Evolutionary conservation across 2,888 invertebrate genomes (phyloP).

Genomic region (Tipula confusa): DNA sequence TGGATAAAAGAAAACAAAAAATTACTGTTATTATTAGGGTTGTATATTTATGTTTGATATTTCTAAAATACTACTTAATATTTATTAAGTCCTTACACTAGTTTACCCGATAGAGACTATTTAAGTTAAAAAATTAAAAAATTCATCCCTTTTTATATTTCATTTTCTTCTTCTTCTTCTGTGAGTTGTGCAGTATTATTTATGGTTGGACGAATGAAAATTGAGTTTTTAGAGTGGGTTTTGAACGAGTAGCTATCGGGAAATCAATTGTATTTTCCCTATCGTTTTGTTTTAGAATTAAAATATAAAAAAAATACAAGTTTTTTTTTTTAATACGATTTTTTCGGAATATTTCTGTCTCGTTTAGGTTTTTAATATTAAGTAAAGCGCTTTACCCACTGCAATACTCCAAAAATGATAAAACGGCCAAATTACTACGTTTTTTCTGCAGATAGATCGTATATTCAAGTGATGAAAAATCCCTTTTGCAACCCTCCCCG

Average conservation of each 20-base stretch:
- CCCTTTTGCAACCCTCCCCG: no score
- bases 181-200: neutral
- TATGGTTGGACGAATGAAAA: constrained; percentile 15
- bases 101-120: neutral
- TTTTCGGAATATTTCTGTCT: no score
- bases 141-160: neutral
- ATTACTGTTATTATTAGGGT: neutral
- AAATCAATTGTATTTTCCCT: neutral
- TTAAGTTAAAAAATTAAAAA: neutral
- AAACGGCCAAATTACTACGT: no score
- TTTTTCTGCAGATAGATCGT: no score
- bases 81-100: constrained; percentile 20
- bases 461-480: no score
- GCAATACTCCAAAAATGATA: no score
- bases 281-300: neutral
- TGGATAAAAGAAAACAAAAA: neutral
- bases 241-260: neutral
- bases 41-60: constrained; percentile 15
- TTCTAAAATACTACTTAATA: neutral
- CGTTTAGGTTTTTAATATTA: no score
- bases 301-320: no score
- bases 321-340: neutral
- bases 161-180: no score
- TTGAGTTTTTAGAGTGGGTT: neutral
- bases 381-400: no score